Evolutionary conservation across 2,888 invertebrate genomes (phyloP).

Genomic region (Patella caerulea): DNA sequence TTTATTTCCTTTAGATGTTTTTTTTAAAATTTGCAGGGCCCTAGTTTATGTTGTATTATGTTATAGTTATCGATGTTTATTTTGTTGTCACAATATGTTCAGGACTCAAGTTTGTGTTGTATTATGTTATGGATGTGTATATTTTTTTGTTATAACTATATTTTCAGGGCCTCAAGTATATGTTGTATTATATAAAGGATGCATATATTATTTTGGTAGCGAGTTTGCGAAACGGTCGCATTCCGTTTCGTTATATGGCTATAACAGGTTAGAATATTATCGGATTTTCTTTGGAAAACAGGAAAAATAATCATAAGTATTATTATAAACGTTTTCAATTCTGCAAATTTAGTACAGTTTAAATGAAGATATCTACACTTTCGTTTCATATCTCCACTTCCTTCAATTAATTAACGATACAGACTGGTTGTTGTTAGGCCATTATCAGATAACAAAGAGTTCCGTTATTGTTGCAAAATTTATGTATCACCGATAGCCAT

Average conservation of each 20-base stretch:
- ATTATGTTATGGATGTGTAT: background rate
- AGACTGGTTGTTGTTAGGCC: no score
- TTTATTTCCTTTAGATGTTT: conserved; percentile 4
- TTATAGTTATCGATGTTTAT: background rate
- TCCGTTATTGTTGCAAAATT: no score
- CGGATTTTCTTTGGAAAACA: no score
- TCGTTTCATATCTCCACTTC: no score
- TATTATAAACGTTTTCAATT: no score
- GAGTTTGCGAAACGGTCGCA: conserved; percentile 27
- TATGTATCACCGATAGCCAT: no score
- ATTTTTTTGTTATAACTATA: background rate
- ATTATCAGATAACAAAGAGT: no score
- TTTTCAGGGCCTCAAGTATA: conserved; percentile 34
- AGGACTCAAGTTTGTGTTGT: conserved; percentile 36
- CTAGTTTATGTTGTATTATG: conserved; percentile 28
- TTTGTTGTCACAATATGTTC: background rate
- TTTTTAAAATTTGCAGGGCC: conserved; percentile 25
- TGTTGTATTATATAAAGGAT: conserved; percentile 27
- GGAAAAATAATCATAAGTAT: no score
- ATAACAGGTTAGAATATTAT: conserved; percentile 22
- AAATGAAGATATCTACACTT: no score
- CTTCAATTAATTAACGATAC: no score
- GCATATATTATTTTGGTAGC: conserved; percentile 32
- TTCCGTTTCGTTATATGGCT: conserved; percentile 33
- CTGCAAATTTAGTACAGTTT: no score